A percentile compares a stretch with the other conserved stretches of the same genome.
Evolutionary conservation across 1,140 invertebrate genomes (phyloP).

Genomic region (Pseudachorutes palmiensis): DNA sequence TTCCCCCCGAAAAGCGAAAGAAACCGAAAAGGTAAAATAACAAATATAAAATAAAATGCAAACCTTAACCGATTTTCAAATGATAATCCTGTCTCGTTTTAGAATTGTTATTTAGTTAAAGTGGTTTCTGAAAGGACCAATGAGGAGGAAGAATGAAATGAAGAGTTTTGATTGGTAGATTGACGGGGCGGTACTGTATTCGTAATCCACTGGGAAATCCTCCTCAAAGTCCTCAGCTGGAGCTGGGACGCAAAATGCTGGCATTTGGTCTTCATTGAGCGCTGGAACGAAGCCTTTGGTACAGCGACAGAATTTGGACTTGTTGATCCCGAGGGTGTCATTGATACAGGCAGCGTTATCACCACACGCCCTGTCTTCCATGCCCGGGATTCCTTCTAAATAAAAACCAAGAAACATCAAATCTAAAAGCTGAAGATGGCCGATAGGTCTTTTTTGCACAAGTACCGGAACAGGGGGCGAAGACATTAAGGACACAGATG

Average conservation of each 20-base stretch:
- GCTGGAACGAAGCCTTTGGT: constrained; percentile 17
- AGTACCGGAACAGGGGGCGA: no score
- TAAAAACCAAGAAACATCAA: no score
- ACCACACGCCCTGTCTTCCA: not conserved
- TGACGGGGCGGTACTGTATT: not conserved
- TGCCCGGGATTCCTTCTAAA: not conserved
- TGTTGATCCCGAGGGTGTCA: constrained; percentile 10
- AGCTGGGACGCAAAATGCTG: constrained; percentile 13
- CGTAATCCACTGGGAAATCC: not conserved
- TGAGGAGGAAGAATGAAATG: not conserved
- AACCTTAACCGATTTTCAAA: not conserved
- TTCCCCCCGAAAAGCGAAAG: not conserved
- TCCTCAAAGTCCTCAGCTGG: not conserved
- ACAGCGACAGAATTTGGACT: constrained; percentile 17
- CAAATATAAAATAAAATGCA: not conserved
- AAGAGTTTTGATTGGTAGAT: not conserved
- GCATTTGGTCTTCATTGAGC: constrained; percentile 12
- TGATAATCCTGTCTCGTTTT: not conserved
- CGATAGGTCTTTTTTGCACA: no score
- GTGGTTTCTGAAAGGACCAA: not conserved
- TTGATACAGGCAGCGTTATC: constrained; percentile 8
- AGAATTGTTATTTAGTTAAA: not conserved
- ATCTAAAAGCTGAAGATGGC: no score
- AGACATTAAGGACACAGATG: no score
- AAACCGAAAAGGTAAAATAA: not conserved